phyloP scores from a whole-genome alignment of 2,888 invertebrate species.

The Platycnemis pennipes region DNA sequence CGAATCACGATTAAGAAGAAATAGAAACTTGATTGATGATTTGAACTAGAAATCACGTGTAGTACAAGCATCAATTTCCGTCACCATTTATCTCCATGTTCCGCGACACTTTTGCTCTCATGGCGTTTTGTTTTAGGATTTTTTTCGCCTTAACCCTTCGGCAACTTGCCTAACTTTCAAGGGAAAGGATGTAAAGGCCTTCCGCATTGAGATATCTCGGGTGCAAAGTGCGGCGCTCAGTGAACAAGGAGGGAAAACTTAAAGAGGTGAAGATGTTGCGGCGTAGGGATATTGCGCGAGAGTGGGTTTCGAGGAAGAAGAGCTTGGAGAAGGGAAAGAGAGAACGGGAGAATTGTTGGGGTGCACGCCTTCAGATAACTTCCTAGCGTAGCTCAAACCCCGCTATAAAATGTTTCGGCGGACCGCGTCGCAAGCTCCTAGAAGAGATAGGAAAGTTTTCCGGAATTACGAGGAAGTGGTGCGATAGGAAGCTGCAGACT shows the following conservation, averaged over 20 bases:
- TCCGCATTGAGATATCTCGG: not conserved
- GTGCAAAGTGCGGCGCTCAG: not conserved
- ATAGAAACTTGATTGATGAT: too few relatives aligned
- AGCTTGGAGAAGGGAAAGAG: slow-evolving; percentile 12
- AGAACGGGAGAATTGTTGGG: not conserved
- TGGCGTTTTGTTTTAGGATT: too few relatives aligned
- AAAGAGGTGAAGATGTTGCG: not conserved
- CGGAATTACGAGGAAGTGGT: not conserved
- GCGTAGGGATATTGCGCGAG: not conserved
- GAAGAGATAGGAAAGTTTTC: slow-evolving; percentile 27
- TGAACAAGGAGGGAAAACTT: not conserved
- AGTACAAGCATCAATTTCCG: too few relatives aligned
- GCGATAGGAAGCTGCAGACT: not conserved
- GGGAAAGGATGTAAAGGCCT: not conserved
- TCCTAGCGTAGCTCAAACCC: not conserved
- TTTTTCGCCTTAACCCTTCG: not conserved
- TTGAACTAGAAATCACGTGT: too few relatives aligned
- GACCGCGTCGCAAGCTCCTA: not conserved
- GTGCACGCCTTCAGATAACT: not conserved
- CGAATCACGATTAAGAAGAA: too few relatives aligned
- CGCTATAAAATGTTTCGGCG: not conserved
- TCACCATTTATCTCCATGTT: too few relatives aligned
- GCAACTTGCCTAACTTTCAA: not conserved
- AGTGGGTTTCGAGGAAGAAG: not conserved
- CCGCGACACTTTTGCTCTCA: too few relatives aligned